Percentiles rank a stretch among this genome's conserved stretches.
phyloP scores from a whole-genome alignment of 2,797 vertebrate species.

The Oreonectes daqikongensis region DNA sequence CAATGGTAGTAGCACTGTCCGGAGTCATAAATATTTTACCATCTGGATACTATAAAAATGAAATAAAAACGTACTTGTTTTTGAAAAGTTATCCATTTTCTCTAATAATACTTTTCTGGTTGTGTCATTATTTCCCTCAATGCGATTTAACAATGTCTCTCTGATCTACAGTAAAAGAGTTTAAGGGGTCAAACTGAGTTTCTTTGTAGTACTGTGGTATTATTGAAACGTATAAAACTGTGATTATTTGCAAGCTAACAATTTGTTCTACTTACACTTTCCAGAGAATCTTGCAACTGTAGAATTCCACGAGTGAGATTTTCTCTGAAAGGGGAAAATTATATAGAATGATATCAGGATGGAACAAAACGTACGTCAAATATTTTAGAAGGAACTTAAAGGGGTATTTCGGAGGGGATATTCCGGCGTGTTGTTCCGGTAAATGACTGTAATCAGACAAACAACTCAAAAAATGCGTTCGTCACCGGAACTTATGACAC shows the following conservation, averaged over 20 bases:
- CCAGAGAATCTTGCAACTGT: slow-evolving; percentile 78
- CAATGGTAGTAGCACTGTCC: not conserved
- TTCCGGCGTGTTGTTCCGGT: too few relatives aligned
- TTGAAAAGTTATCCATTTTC: slow-evolving; percentile 66
- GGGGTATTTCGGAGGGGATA: too few relatives aligned
- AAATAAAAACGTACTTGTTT: slow-evolving; percentile 69
- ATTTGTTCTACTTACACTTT: slow-evolving; percentile 78
- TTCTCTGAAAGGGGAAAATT: slow-evolving; percentile 76
- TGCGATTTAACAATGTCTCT: slow-evolving; percentile 61
- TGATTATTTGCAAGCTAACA: not conserved
- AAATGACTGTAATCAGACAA: too few relatives aligned
- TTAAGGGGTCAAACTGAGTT: not conserved
- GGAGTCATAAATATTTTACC: not conserved
- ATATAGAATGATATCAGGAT: not conserved
- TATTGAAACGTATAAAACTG: not conserved
- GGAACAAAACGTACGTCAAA: not conserved
- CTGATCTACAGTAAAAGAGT: slow-evolving; percentile 73
- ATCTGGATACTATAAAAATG: not conserved
- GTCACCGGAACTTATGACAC: too few relatives aligned
- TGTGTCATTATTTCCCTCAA: slow-evolving; percentile 67
- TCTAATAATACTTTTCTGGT: slow-evolving; percentile 67
- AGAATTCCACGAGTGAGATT: slow-evolving; percentile 76
- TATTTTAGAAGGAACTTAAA: slow-evolving; percentile 8
- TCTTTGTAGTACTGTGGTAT: not conserved
- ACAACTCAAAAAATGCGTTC: too few relatives aligned